A percentile compares a stretch with the other conserved stretches of the same genome.
phyloP scores from a whole-genome alignment of 2,888 invertebrate species.

The Pedicia rivosa region DNA sequence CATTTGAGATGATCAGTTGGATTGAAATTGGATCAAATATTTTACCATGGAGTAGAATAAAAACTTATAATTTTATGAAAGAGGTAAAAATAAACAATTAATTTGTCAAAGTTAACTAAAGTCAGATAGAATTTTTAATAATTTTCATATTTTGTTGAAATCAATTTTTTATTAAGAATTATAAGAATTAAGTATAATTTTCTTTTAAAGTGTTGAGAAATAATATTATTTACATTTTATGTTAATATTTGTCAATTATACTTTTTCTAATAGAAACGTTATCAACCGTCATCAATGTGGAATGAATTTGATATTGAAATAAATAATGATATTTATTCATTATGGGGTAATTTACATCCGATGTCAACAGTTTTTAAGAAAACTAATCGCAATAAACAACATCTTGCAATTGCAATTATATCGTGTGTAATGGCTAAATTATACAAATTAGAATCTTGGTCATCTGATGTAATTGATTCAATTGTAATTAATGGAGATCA shows the following conservation, averaged over 20 bases:
- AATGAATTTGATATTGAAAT: constrained; percentile 54
- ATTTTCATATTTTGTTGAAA: too few species aligned
- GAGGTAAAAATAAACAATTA: too few species aligned
- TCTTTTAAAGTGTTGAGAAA: too few species aligned
- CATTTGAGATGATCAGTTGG: constrained; percentile 24
- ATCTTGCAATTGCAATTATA: constrained; percentile 41
- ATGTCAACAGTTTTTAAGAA: constrained; percentile 38
- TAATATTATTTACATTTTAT: too few species aligned
- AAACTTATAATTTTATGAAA: constrained; percentile 20
- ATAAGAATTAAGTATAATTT: too few species aligned
- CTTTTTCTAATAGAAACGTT: constrained; percentile 14
- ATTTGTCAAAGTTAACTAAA: too few species aligned
- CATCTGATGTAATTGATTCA: constrained; percentile 41
- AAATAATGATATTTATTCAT: constrained; percentile 46
- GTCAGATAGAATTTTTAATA: too few species aligned
- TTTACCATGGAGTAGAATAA: constrained; percentile 27
- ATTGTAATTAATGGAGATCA: constrained; percentile 41
- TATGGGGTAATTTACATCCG: constrained; percentile 50
- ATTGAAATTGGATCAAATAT: constrained; percentile 22
- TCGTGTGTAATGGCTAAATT: constrained; percentile 40
- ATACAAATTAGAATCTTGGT: constrained; percentile 46
- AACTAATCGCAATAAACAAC: constrained; percentile 43
- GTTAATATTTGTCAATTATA: too few species aligned
- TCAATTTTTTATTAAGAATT: constrained; percentile 2
- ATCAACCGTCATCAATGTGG: constrained; percentile 31